These are phyloP conservation scores for Sebastes fasciatus DNA, from an alignment of 2,113 vertebrate genomes.

Conservation along the genomic window DNA sequence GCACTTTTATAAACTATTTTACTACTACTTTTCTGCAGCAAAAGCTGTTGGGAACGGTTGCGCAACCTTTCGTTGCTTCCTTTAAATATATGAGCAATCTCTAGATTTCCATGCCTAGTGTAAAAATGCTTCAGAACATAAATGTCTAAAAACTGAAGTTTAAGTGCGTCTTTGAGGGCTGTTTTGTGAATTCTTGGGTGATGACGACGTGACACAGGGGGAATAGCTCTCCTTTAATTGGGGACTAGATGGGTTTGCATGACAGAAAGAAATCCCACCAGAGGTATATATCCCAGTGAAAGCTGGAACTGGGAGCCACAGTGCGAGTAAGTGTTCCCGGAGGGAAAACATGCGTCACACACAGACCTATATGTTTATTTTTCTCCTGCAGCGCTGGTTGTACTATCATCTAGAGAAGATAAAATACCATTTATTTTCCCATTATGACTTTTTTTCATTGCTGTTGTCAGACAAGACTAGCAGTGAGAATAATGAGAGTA, in stretches of 20 bases:
- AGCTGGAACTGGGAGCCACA: slow-evolving; percentile 32
- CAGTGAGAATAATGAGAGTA: slow-evolving; percentile 29
- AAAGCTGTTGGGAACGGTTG: not conserved
- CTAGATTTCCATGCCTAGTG: slow-evolving; percentile 1
- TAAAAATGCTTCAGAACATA: slow-evolving; percentile 21
- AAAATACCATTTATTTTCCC: slow-evolving; percentile 30
- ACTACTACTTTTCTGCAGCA: not conserved
- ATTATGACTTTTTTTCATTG: slow-evolving; percentile 37
- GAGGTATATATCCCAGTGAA: slow-evolving; percentile 53
- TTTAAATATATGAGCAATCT: slow-evolving; percentile 1
- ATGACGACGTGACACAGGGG: slow-evolving; percentile 49
- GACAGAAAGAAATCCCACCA: slow-evolving; percentile 43
- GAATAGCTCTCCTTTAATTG: slow-evolving; percentile 57
- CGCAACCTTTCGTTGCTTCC: not conserved
- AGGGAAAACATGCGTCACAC: slow-evolving; percentile 18
- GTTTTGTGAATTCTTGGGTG: slow-evolving; percentile 50
- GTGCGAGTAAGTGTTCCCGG: slow-evolving; percentile 33
- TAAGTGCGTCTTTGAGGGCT: slow-evolving; percentile 34
- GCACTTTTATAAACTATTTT: not conserved
- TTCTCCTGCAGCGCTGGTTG: slow-evolving; percentile 22
- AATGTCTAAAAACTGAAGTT: slow-evolving; percentile 37
- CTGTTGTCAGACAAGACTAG: slow-evolving; percentile 24
- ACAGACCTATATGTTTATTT: slow-evolving; percentile 21
- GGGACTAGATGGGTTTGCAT: slow-evolving; percentile 42
- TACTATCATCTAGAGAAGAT: slow-evolving; percentile 10